phyloP scores from a whole-genome alignment of 2,888 invertebrate genomes.

The Drosophila ustulata region DNA sequence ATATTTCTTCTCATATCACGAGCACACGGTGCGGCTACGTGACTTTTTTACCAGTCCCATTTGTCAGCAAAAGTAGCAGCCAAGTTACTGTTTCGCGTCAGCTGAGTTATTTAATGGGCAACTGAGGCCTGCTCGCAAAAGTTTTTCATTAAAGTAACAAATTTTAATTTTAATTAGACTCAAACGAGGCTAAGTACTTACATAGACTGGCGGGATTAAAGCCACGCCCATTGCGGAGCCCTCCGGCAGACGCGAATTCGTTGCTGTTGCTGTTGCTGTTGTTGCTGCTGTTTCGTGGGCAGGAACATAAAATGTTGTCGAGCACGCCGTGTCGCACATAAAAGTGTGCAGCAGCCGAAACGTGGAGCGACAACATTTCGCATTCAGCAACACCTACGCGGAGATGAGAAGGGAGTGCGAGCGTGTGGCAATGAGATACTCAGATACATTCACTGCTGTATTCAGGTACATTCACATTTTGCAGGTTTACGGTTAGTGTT shows the following conservation, averaged over 20 bases:
- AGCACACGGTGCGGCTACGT: slow-evolving; percentile 62
- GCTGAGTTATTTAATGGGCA: slow-evolving; percentile 60
- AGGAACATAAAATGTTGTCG: slow-evolving; percentile 67
- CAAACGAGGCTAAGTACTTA: slow-evolving; percentile 69
- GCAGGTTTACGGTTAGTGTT: slow-evolving; percentile 67
- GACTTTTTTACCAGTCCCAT: slow-evolving; percentile 53
- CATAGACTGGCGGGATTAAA: slow-evolving; percentile 27
- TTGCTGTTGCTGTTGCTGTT: not conserved
- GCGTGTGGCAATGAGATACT: slow-evolving; percentile 40
- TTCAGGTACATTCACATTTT: slow-evolving; percentile 63
- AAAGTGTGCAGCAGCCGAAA: slow-evolving; percentile 58
- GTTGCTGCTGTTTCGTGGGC: slow-evolving; percentile 19
- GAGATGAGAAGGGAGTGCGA: not conserved
- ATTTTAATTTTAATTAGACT: slow-evolving; percentile 80
- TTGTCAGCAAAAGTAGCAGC: slow-evolving; percentile 24
- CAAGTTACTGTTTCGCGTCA: not conserved
- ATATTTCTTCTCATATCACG: slow-evolving; percentile 35
- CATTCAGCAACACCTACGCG: slow-evolving; percentile 63
- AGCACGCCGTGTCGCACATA: slow-evolving; percentile 66
- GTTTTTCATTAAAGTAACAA: slow-evolving; percentile 75
- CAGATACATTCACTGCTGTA: slow-evolving; percentile 37
- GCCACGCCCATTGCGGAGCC: slow-evolving; percentile 27
- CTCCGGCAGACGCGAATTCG: slow-evolving; percentile 20
- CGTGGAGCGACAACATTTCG: slow-evolving; percentile 53
- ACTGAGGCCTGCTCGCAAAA: slow-evolving; percentile 54